Evolutionary conservation across 2,888 invertebrate genomes (phyloP).

Genomic region (Temnothorax rugatulus): DNA sequence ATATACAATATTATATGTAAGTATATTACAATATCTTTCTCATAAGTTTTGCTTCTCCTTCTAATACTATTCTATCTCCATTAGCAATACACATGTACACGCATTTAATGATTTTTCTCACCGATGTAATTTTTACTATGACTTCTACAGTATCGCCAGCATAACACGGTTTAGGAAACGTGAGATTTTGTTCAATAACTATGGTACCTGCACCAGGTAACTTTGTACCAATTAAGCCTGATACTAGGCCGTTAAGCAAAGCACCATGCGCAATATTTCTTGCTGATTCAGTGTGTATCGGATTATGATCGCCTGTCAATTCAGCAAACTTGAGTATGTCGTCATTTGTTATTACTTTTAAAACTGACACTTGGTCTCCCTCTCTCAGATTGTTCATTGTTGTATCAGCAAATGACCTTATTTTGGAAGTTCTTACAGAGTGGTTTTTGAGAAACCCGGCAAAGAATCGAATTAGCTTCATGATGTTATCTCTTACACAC

Average conservation of each 20-base stretch:
- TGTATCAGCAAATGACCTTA: slow-evolving; percentile 18
- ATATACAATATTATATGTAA: no score
- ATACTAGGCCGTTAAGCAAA: slow-evolving; percentile 93
- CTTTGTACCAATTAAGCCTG: slow-evolving; percentile 93
- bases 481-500: slow-evolving; percentile 41
- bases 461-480: slow-evolving; percentile 58
- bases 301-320: slow-evolving; percentile 93
- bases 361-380: slow-evolving; percentile 84
- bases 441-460: slow-evolving; percentile 53
- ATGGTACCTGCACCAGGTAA: slow-evolving; percentile 94
- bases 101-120: slow-evolving; percentile 92
- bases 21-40: slow-evolving; percentile 81
- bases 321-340: slow-evolving; percentile 92
- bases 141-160: slow-evolving; percentile 91
- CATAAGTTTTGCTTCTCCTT: slow-evolving; percentile 91
- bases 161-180: slow-evolving; percentile 93
- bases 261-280: slow-evolving; percentile 94
- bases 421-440: slow-evolving; percentile 31
- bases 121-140: slow-evolving; percentile 90
- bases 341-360: slow-evolving; percentile 89
- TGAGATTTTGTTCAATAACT: slow-evolving; percentile 91
- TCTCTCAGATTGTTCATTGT: slow-evolving; percentile 59
- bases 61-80: slow-evolving; percentile 90
- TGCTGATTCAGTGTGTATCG: slow-evolving; percentile 90
- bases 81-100: slow-evolving; percentile 91